Evolutionary conservation across 2,113 vertebrate genomes (phyloP).

Genomic region (Microtus oregoni): DNA sequence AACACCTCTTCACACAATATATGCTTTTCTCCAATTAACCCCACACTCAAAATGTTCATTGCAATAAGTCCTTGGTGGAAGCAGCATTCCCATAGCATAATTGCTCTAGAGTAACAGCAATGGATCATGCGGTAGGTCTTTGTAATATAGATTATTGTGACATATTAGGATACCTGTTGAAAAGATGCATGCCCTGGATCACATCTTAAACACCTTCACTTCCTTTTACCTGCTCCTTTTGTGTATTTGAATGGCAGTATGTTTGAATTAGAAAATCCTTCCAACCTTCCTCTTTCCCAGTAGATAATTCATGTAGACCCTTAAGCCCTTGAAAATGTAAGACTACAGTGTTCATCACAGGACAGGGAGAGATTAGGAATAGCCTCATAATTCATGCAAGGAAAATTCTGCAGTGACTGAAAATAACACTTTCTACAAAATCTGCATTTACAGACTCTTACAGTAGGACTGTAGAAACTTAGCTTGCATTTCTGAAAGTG

Average conservation of each 20-base stretch:
- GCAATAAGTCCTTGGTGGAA: background rate
- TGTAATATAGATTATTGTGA: background rate
- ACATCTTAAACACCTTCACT: background rate
- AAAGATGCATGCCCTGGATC: background rate
- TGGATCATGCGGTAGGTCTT: background rate
- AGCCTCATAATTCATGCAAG: background rate
- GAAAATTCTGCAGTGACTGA: background rate
- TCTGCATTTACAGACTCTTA: background rate
- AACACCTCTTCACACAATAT: too few relatives aligned
- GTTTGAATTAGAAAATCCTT: background rate
- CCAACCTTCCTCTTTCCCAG: background rate
- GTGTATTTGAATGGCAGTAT: background rate
- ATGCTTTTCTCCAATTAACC: background rate
- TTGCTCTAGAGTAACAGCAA: background rate
- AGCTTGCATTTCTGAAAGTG: background rate
- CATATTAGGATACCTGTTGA: background rate
- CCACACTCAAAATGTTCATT: background rate
- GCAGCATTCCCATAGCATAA: background rate
- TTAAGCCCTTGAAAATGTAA: background rate
- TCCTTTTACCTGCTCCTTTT: background rate
- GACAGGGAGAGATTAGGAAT: background rate
- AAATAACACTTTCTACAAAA: background rate
- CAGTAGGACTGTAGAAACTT: background rate
- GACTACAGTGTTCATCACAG: background rate
- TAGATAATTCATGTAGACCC: background rate